These are phyloP conservation scores for Peromyscus aztecus DNA, from an alignment of 2,797 vertebrate genomes.

Conservation along the genomic window DNA sequence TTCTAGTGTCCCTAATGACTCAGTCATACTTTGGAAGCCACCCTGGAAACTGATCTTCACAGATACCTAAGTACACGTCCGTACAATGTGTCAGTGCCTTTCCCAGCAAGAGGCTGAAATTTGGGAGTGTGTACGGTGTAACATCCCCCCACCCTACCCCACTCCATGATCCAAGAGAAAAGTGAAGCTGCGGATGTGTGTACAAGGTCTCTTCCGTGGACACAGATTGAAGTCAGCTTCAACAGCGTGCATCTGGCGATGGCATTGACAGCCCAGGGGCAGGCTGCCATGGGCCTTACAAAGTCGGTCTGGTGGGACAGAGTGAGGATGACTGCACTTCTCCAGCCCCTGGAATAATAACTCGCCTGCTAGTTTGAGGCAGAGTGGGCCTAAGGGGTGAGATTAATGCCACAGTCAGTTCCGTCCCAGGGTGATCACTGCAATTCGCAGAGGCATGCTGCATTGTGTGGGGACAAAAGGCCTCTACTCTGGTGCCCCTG, in stretches of 20 bases:
- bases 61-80: neutral
- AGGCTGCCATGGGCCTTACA: conserved; percentile 22
- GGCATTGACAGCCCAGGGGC: neutral
- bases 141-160: neutral
- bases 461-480: neutral
- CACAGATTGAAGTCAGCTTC: neutral
- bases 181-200: accelerated
- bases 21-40: conserved; percentile 40
- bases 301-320: neutral
- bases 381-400: neutral
- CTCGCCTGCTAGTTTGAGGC: conserved; percentile 4
- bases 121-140: neutral
- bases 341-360: neutral
- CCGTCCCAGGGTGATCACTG: neutral
- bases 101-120: conserved; percentile 67
- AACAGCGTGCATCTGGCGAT: neutral
- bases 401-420: conserved; percentile 15
- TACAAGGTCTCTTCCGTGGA: accelerated
- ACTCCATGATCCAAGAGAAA: neutral
- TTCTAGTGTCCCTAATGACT: conserved; percentile 50
- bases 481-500: conserved; percentile 7
- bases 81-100: neutral
- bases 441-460: conserved; percentile 44
- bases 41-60: conserved; percentile 1
- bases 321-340: neutral